Evolutionary conservation across 2,113 vertebrate species (phyloP), one percentile per base, ranked within the genome.

Genomic region (Sinocyclocheilus grahami): DNA sequence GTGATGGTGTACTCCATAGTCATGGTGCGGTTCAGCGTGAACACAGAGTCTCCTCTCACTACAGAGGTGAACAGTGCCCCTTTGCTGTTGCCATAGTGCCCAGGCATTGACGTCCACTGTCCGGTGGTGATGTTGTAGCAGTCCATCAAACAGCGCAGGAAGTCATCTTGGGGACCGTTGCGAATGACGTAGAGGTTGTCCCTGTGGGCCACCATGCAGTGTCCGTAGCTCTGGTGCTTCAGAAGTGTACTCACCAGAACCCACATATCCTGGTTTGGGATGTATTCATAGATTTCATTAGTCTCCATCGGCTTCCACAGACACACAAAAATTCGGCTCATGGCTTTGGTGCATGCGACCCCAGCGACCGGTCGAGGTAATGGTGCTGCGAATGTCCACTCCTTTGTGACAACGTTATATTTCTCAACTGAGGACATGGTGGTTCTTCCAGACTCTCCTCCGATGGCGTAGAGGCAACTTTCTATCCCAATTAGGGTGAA

Each of bases 11-110:
- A 98, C 69, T 98, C 95, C 24, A 96, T 91, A 0, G 97, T 98
- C 48, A 95, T 87, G 88, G 94, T 92, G 80, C 95, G 96, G 91
- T 97, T 98, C 78, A 98, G 94, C 0, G 97, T 98, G 86, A 98
- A 98, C 83, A 98, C 95, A 0, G 94, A 97, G 90, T 99, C 96
- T 0, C 96, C 97, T 18, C 91, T 95, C 84, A 98, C 94, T 0
- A 96, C 65, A 0, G 97, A 95, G 0, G 97, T 98, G 87, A 98
- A 96, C 13, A 96, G 96, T 0, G 97, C 96, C 1, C 97, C 97
- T 85, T 98, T 98, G 93, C 96, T 98, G 91, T 98, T 99, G 10
- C 95, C 87, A 16, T 97, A 99, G 87, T 98, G 97, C 22, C 97
- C 97, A 0, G 94, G 92, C 84, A 99, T 90, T 18, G 96, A 93